Evolutionary conservation across 2,888 invertebrate genomes (phyloP).

Genomic region (Catotricha subobsoleta): DNA sequence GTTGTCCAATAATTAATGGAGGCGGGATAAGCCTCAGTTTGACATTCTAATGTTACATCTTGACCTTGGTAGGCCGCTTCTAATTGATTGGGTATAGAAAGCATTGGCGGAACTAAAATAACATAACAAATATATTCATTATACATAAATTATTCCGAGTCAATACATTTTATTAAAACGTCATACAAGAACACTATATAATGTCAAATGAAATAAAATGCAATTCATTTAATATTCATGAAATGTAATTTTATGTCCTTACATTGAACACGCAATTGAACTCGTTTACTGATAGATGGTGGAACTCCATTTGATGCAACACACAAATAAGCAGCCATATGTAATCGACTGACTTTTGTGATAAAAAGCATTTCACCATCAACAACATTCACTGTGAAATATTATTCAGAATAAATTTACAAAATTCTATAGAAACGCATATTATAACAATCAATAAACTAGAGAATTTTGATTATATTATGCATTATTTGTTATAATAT

Average conservation of each 20-base stretch:
- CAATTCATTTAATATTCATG: neutral
- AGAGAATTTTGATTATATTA: too few species aligned
- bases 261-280: slow-evolving; percentile 69
- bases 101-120: slow-evolving; percentile 73
- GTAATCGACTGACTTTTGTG: slow-evolving; percentile 72
- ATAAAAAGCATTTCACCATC: slow-evolving; percentile 74
- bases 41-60: slow-evolving; percentile 74
- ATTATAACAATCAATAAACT: neutral
- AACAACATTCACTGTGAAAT: slow-evolving; percentile 60
- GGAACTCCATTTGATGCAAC: slow-evolving; percentile 87
- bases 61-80: slow-evolving; percentile 79
- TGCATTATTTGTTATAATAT: too few species aligned
- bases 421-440: neutral
- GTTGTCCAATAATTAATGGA: slow-evolving; percentile 93
- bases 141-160: too few species aligned
- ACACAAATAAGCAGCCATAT: slow-evolving; percentile 85
- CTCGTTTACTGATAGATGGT: slow-evolving; percentile 72
- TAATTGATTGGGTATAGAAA: slow-evolving; percentile 82
- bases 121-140: slow-evolving; percentile 9
- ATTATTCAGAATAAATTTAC: slow-evolving; percentile 8
- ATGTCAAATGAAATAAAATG: neutral
- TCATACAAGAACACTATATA: too few species aligned
- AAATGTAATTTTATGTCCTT: slow-evolving; percentile 30
- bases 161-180: too few species aligned
- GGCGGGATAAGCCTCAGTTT: slow-evolving; percentile 80